Base-by-base conservation (phyloP, 2,888 invertebrate species). In the Pandemis cinnamomeana region DNA sequence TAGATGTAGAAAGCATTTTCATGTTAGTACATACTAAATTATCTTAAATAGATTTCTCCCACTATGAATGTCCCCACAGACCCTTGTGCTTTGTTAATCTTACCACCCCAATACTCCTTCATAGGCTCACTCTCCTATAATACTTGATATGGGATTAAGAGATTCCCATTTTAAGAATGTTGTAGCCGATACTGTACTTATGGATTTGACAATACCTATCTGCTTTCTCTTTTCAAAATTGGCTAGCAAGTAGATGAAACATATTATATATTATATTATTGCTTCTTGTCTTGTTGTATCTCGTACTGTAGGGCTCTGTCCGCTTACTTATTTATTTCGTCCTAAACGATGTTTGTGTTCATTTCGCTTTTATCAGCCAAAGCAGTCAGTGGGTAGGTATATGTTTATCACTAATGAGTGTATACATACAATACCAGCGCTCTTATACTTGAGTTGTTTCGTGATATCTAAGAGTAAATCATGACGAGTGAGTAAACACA, bases 401-500 rank as follows among this genome's bases (percentile, higher is more conserved):
- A 63, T 66, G 66, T 36, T 27, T 27, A 44, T 48, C 36, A 62
- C 36, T 68, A 68, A 63, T 53, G 41, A 72, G 68, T 63, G 55
- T 42, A 53, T n/a, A n/a, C 67, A 44, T 67, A 53, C 15, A 46
- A 44, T 67, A 53, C 15, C 46, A 46, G 20, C 53, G 15, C 27
- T 41, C 44, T 53, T 72, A 61, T 71, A 67, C 41, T 67, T 36
- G 61, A 55, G 62, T 62, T 72, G 68, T 72, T 68, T 68, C 55
- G n/a, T 48, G 72, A 72, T 72, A 68, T 63, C 55, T 68, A 46
- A 68, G 72, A 64, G 63, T 58, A 62, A 44, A 61, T 55, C 48
- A 53, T 58, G 46, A 63, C 63, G 72, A 68, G 58, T 41, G 55
- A 63, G 58, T 72, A 72, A 58, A 68, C 55, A 67, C 67, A 63